Evolutionary conservation across 2,888 invertebrate species (phyloP), one percentile per base, ranked within the genome.

Genomic region (Marasmarcha lunaedactyla): DNA sequence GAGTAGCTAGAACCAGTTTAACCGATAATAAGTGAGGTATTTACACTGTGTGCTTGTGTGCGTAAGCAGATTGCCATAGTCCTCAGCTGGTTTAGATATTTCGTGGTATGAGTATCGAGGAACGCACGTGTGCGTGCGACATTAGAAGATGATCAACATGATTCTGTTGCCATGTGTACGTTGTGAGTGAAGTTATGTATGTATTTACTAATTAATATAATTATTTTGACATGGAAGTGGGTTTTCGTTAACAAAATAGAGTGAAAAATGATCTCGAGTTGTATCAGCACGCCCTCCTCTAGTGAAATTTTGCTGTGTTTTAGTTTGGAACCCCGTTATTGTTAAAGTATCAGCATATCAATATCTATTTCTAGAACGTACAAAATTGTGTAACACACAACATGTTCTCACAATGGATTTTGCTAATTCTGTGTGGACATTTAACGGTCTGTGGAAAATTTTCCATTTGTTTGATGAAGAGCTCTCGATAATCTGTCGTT

Each of bases 181-280:
- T 20, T 20, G 20, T 20, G 20, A 20, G 20, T 20, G 20, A 20
- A 20, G 7, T 20, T 20, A 20, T 20, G 20, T 20, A 20, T 20
- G 20, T 20, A 20, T 20, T 20, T 43, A 43, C 40, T 43, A 40
- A 43, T 43, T 36, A 41, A 44, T 40, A 44, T 38, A 42, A 35
- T 40, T 42, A 36, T 40, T 35, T 45, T 45, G 40, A 40, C 44
- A 44, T 42, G 39, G 41, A 37, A 44, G 37, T 44, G 42, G 37
- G 38, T 42, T 42, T 44, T 42, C 42, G 35, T 20, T 41, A 38
- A 42, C 39, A 42, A 45, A 45, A 41, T 45, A 45, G 25, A 41
- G 35, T 38, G 40, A 13, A 35, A 40, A 40, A 36, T 37, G 33
- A 34, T 43, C 41, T 41, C 43, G 37, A 12, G 37, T 43, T 33